Conservation (phyloP, 2,797 vertebrate species). For the Apogon talboti region DNA sequence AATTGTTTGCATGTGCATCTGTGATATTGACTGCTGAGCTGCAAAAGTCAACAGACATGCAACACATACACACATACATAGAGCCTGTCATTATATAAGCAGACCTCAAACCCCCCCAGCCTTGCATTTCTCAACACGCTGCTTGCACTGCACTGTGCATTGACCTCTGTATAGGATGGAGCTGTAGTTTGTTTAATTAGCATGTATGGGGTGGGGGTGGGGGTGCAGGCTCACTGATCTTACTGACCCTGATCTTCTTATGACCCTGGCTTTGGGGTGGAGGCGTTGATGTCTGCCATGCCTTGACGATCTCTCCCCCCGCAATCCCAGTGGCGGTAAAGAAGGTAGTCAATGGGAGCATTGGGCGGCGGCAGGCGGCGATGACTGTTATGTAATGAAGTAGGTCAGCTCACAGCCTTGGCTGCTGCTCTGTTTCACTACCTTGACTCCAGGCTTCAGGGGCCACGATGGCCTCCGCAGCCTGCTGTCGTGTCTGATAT, state of each 20-base stretch:
- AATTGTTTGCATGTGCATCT: conserved; percentile 62
- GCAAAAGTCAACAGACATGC: conserved; percentile 59
- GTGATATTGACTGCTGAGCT: conserved; percentile 67
- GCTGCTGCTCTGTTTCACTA: conserved; percentile 66
- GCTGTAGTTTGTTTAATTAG: conserved; percentile 72
- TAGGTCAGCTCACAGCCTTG: conserved; percentile 71
- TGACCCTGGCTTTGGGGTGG: conserved; percentile 54
- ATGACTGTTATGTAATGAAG: conserved; percentile 78
- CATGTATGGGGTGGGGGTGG: conserved; percentile 39
- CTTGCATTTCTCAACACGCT: conserved; percentile 45
- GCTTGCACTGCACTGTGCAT: conserved; percentile 57
- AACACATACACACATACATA: conserved; percentile 20
- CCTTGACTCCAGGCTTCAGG: conserved; percentile 67
- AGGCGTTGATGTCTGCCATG: conserved; percentile 34
- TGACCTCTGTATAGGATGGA: conserved; percentile 60
- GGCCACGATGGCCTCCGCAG: conserved; percentile 25
- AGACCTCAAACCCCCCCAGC: conserved; percentile 32
- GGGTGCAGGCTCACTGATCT: conserved; percentile 47
- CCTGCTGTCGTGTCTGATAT: conserved; percentile 37
- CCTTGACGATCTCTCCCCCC: conserved; percentile 47
- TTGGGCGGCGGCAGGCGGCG: conserved; percentile 39
- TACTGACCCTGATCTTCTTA: conserved; percentile 62
- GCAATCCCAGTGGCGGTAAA: conserved; percentile 60
- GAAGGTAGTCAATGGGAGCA: conserved; percentile 66
- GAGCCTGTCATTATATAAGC: conserved; percentile 45